Conservation (phyloP, 2,797 vertebrate species). For the Lacerta agilis region DNA sequence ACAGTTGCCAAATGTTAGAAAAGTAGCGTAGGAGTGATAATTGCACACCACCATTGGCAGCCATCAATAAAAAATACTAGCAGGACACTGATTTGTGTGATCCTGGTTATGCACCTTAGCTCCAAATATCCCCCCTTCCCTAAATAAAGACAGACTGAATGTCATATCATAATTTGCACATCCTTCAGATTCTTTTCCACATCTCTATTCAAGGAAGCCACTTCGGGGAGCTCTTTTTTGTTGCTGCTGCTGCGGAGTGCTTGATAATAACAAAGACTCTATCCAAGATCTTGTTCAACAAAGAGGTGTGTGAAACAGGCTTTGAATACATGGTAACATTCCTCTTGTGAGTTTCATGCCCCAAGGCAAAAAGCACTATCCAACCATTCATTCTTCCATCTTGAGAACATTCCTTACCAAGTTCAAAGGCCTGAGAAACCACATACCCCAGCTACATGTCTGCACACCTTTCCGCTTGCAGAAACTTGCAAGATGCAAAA, state of each 20-base stretch:
- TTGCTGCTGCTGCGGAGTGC: slow-evolving; percentile 63
- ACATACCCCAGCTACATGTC: slow-evolving; percentile 76
- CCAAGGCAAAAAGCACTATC: slow-evolving; percentile 77
- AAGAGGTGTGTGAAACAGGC: slow-evolving; percentile 76
- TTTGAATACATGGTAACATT: slow-evolving; percentile 85
- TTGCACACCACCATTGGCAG: neutral
- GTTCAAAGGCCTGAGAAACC: slow-evolving; percentile 82
- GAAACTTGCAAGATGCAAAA: slow-evolving; percentile 50
- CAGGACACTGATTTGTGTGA: neutral
- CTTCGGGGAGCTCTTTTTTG: slow-evolving; percentile 64
- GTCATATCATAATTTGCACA: slow-evolving; percentile 56
- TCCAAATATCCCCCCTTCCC: slow-evolving; percentile 29
- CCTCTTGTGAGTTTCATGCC: slow-evolving; percentile 78
- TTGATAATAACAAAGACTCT: slow-evolving; percentile 71
- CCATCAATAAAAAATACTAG: neutral
- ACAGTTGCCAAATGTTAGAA: neutral
- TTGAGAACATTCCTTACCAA: slow-evolving; percentile 81
- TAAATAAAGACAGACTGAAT: slow-evolving; percentile 38
- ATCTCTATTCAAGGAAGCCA: slow-evolving; percentile 69
- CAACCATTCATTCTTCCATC: slow-evolving; percentile 79
- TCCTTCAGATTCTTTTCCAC: slow-evolving; percentile 47
- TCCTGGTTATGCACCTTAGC: neutral
- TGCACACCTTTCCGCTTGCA: slow-evolving; percentile 71
- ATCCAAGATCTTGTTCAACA: slow-evolving; percentile 73
- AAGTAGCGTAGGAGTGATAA: neutral